Percentiles rank a stretch among this genome's conserved stretches.
Evolutionary conservation across 2,888 invertebrate genomes (phyloP).

Genomic region (Hyppa rectilinea): DNA sequence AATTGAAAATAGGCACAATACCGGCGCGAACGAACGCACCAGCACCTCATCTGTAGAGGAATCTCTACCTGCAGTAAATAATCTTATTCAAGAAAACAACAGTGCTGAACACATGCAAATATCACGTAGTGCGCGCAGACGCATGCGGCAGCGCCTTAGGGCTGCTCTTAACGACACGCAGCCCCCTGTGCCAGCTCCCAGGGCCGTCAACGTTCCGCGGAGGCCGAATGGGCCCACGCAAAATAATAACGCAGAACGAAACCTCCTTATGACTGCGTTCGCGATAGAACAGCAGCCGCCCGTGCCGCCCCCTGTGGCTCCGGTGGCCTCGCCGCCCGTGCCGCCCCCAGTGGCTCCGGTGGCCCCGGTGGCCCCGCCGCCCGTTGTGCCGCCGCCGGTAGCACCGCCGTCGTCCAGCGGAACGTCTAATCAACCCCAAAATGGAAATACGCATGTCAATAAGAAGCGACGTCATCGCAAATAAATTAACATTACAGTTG

Average conservation of each 20-base stretch:
- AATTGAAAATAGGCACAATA: constrained; percentile 67
- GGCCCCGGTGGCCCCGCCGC: constrained; percentile 47
- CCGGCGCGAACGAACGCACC: constrained; percentile 53
- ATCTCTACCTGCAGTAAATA: constrained; percentile 53
- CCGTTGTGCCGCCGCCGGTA: constrained; percentile 55
- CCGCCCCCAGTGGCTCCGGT: constrained; percentile 58
- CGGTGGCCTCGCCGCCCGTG: constrained; percentile 48
- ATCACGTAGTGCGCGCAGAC: constrained; percentile 83
- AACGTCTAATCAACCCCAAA: constrained; percentile 70
- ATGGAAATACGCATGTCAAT: constrained; percentile 74
- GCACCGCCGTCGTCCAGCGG: constrained; percentile 65
- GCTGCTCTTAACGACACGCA: constrained; percentile 75
- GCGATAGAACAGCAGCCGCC: constrained; percentile 51
- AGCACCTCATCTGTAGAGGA: constrained; percentile 50
- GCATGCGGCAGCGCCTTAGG: constrained; percentile 81
- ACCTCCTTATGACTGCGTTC: constrained; percentile 52
- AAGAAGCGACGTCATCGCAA: constrained; percentile 85
- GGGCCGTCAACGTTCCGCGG: constrained; percentile 45
- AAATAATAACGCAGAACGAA: constrained; percentile 40
- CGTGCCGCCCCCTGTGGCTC: constrained; percentile 46
- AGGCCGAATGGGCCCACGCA: constrained; percentile 65
- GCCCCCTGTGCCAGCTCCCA: constrained; percentile 55
- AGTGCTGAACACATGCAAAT: constrained; percentile 58
- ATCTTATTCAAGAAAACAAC: constrained; percentile 49
- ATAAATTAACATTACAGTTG: constrained; percentile 71